Conservation (phyloP, 2,888 invertebrate species). For the Acanthosepion pharaonis region DNA sequence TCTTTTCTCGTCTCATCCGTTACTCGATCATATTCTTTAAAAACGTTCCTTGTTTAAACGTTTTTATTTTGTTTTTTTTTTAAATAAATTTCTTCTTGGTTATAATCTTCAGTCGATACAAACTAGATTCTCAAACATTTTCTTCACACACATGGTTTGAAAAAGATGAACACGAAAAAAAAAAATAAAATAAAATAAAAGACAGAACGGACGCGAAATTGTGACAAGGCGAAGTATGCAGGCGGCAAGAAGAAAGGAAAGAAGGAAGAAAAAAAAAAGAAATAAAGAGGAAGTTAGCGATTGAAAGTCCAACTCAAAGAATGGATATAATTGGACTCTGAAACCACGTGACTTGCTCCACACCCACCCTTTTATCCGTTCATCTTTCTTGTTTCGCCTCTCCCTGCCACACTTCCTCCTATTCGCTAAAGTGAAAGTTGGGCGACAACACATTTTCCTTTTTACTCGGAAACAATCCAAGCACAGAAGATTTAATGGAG, state of each 20-base stretch:
- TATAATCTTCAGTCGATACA: not conserved
- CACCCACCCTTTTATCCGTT: not conserved
- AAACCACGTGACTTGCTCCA: not conserved
- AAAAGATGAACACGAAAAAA: not conserved
- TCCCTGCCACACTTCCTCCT: not conserved
- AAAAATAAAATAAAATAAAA: not conserved
- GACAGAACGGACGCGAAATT: not conserved
- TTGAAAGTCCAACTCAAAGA: not conserved
- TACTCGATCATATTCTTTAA: too few species aligned
- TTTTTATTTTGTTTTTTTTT: not conserved
- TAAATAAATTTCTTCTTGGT: too few species aligned
- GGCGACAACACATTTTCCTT: not conserved
- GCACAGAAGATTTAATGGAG: not conserved
- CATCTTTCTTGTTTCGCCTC: not conserved
- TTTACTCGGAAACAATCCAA: conserved; percentile 18
- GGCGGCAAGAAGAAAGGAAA: not conserved
- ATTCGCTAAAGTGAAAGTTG: not conserved
- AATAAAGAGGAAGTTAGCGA: not conserved
- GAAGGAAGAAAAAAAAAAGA: not conserved
- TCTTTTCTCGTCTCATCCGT: too few species aligned
- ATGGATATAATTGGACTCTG: not conserved
- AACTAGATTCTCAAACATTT: not conserved
- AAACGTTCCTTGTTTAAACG: not conserved
- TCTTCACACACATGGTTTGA: not conserved
- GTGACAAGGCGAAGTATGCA: not conserved